phyloP scores from a whole-genome alignment of 92 coral and sea anemone species.

The Epizoanthus fatuus region DNA sequence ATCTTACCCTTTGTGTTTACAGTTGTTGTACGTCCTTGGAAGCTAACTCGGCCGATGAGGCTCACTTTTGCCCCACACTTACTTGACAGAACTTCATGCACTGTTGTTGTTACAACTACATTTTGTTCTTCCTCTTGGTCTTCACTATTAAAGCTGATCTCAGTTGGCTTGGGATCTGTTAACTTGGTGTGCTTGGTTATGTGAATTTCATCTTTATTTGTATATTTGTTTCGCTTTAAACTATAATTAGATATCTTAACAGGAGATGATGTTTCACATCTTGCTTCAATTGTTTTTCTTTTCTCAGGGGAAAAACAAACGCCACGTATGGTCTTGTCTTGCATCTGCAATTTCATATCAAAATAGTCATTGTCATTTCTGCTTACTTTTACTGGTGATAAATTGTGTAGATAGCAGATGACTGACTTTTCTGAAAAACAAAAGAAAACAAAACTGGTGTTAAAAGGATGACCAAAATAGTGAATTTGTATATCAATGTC shows the following conservation, averaged over 20 bases:
- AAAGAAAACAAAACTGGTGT: neutral
- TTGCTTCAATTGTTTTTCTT: constrained; percentile 30
- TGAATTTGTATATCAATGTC: too few species aligned
- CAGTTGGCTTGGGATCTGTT: neutral
- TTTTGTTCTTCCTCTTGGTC: too few species aligned
- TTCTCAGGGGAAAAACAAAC: constrained; percentile 57
- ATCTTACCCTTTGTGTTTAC: too few species aligned
- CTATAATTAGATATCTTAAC: constrained; percentile 29
- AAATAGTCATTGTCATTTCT: constrained; percentile 49
- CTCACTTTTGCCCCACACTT: too few species aligned
- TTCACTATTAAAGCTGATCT: neutral
- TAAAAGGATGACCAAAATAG: too few species aligned
- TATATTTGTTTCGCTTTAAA: constrained; percentile 17
- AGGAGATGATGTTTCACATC: constrained; percentile 39
- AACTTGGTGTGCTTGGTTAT: constrained; percentile 43
- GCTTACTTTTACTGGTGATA: constrained; percentile 57
- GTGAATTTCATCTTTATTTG: constrained; percentile 42
- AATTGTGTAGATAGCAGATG: constrained; percentile 37
- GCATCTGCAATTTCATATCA: constrained; percentile 49
- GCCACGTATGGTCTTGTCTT: constrained; percentile 41
- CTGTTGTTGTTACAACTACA: too few species aligned
- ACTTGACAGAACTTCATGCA: too few species aligned
- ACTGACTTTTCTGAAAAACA: constrained; percentile 2
- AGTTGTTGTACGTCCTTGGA: too few species aligned
- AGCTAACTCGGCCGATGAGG: too few species aligned